phyloP scores from a whole-genome alignment of 2,113 vertebrate species.

The Enhydra lutris region DNA sequence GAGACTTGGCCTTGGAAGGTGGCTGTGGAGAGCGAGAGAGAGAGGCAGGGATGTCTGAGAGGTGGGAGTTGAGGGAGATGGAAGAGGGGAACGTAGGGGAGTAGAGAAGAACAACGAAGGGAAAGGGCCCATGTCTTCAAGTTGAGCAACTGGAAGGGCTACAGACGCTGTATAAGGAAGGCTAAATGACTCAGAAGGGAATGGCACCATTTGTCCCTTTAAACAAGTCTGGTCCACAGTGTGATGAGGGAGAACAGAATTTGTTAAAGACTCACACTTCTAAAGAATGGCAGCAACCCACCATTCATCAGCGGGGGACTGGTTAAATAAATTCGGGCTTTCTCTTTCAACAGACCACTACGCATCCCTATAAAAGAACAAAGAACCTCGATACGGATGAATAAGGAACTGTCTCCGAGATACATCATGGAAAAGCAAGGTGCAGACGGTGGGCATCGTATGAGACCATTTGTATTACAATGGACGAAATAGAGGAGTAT shows the following conservation, averaged over 20 bases:
- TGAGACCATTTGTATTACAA: neutral
- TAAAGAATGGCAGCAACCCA: neutral
- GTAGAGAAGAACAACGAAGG: neutral
- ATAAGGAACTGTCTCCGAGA: neutral
- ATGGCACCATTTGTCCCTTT: neutral
- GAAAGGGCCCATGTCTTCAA: neutral
- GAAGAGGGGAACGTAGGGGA: no score
- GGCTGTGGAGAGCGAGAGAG: neutral
- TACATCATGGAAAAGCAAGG: neutral
- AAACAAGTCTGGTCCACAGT: neutral
- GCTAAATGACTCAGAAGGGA: neutral
- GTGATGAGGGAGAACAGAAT: neutral
- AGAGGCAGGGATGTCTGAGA: neutral
- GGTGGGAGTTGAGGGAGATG: neutral
- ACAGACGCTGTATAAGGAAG: neutral
- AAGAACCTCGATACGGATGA: neutral
- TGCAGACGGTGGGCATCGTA: neutral
- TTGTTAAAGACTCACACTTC: neutral
- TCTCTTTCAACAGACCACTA: neutral
- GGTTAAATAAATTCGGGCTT: neutral
- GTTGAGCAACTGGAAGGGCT: rapidly evolving
- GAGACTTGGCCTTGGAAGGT: neutral
- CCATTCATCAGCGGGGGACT: neutral
- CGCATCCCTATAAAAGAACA: neutral
- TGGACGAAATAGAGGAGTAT: neutral